Evolutionary conservation across 1,140 invertebrate species (phyloP), one percentile per base, ranked within the genome.

Genomic region (Leptopilina boulardi): DNA sequence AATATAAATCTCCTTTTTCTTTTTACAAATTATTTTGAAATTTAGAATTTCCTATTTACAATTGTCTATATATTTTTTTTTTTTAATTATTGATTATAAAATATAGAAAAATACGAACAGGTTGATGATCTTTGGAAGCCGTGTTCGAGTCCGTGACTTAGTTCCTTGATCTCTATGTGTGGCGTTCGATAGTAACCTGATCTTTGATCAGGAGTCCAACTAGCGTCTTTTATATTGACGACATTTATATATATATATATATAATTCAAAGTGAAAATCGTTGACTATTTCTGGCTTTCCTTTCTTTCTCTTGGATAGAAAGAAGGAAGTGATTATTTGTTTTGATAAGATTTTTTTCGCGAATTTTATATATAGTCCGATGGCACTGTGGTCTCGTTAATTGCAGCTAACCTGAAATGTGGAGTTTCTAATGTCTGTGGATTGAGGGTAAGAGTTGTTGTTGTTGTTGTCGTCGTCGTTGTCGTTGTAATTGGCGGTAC

Each of bases 311-410:
- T 71, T 8, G 30, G 3, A 42, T 8, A 71, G 34, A 71, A 42
- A 42, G 18, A 71, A 71, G 41, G 34, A 85, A 71, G 11, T 70
- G 70, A 30, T 66, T 66, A 3, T 23, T 42, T 5, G 38, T 2
- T 66, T 30, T 9, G 59, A 34, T 34, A 66, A 66, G 59, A 30
- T 66, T 23, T 6, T 15, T 15, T n/a, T n/a, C n/a, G 13, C 18
- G 13, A 74, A 47, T 77, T 76, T 80, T 87, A 94, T 85, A 94
- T 93, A 88, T 94, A 94, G 82, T 94, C 94, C 76, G 93, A 94
- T 77, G 93, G 93, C 71, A 92, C 91, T 41, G 93, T 92, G 42
- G 87, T 90, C 88, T 94, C 93, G 86, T 93, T 94, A 75, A 94
- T 94, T 59, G 93, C 93, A n/a, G 93, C 92, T 73, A 94, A 87